Evolutionary conservation across 2,113 vertebrate genomes (phyloP).

Genomic region (Toxostoma redivivum): DNA sequence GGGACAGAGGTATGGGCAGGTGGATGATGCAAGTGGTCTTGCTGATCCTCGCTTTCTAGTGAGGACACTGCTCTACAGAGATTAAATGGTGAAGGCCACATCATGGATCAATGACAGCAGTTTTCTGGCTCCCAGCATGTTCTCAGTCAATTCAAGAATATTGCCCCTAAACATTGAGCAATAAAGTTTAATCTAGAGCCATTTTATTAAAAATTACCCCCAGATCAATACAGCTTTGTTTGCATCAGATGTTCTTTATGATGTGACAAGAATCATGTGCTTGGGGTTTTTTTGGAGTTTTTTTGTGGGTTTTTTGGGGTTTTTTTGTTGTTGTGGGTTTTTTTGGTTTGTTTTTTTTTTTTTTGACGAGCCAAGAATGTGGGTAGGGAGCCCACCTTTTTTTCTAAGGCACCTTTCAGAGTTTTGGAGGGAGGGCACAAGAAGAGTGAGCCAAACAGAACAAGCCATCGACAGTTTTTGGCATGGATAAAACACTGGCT

Average conservation of each 20-base stretch:
- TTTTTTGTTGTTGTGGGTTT: background rate
- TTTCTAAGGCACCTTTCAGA: background rate
- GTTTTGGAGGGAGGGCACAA: background rate
- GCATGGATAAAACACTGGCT: background rate
- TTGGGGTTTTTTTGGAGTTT: no score
- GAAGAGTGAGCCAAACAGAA: slow-evolving; percentile 13
- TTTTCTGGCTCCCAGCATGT: background rate
- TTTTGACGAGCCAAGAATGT: background rate
- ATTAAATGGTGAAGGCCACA: slow-evolving; percentile 42
- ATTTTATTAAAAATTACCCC: slow-evolving; percentile 47
- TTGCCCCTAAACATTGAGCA: slow-evolving; percentile 38
- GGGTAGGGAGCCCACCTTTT: background rate
- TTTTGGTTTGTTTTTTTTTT: background rate
- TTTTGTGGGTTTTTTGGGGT: no score
- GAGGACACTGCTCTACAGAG: slow-evolving; percentile 18
- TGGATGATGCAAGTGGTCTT: slow-evolving; percentile 33
- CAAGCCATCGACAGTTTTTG: background rate
- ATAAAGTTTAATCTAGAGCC: background rate
- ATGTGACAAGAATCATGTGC: background rate
- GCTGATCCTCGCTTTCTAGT: background rate
- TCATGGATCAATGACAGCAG: background rate
- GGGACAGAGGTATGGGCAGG: background rate
- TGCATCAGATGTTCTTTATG: background rate
- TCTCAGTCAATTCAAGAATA: slow-evolving; percentile 37
- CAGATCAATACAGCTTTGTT: slow-evolving; percentile 1